These are phyloP conservation scores for Ctenosaura bakeri DNA, from an alignment of 2,797 vertebrate genomes.

Conservation along the genomic window DNA sequence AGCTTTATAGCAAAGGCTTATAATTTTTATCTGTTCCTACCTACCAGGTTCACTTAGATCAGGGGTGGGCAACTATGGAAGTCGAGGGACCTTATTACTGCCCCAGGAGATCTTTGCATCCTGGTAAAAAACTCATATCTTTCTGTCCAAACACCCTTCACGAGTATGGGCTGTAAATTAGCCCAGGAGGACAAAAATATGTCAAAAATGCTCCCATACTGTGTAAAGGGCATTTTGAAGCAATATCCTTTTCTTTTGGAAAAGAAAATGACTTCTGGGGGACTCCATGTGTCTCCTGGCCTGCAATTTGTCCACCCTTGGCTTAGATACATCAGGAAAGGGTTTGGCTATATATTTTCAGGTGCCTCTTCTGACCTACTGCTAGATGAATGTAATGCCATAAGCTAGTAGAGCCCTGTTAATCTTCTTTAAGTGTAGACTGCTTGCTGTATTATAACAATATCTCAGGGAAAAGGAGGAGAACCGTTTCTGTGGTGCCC, in stretches of 20 bases:
- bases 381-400: background rate
- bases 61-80: no score
- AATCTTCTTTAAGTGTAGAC: background rate
- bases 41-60: background rate
- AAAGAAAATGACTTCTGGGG: no score
- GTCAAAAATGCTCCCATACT: no score
- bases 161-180: background rate
- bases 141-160: background rate
- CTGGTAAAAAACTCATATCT: no score
- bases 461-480: background rate
- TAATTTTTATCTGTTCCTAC: no score
- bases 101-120: no score
- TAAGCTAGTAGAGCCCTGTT: conserved; percentile 9
- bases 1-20: background rate
- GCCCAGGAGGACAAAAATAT: no score
- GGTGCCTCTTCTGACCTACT: background rate
- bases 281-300: no score
- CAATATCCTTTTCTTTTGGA: no score
- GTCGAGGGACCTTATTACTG: no score
- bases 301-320: no score
- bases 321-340: background rate
- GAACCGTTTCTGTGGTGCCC: background rate
- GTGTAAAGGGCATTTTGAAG: no score
- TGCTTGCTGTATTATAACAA: background rate
- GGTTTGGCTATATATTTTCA: background rate